Evolutionary conservation across 1,140 invertebrate species (phyloP).

Genomic region (honey bee (Apis mellifera)): DNA sequence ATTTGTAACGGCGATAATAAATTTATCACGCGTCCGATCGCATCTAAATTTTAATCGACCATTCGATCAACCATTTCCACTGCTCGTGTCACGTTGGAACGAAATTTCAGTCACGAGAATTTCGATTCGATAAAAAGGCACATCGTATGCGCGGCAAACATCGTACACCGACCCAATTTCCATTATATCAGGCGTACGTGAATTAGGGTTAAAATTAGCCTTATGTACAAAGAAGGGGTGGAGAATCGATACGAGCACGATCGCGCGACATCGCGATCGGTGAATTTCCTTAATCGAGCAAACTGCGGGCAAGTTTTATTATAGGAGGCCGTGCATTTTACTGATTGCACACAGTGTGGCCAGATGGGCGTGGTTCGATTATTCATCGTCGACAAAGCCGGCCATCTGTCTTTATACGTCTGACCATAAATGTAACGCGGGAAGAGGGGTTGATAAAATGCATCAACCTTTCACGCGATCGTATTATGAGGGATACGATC

Average conservation of each 20-base stretch:
- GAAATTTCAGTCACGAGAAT: conserved; percentile 38
- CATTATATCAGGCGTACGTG: neutral
- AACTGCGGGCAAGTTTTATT: conserved; percentile 32
- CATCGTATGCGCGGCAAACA: neutral
- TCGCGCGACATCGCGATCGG: neutral
- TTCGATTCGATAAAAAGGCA: conserved; percentile 50
- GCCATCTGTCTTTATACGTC: conserved; percentile 40
- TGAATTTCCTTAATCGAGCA: conserved; percentile 36
- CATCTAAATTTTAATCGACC: neutral
- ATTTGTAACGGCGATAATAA: no score
- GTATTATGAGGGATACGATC: neutral
- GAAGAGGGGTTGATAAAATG: conserved; percentile 4
- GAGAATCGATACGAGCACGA: conserved; percentile 27
- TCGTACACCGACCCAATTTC: neutral
- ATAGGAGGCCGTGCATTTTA: conserved; percentile 15
- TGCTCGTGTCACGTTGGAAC: neutral
- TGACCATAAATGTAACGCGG: conserved; percentile 11
- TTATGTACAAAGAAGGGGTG: neutral
- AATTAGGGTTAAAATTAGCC: conserved; percentile 34
- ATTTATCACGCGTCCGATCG: no score
- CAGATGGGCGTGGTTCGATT: conserved; percentile 33
- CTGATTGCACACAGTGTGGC: conserved; percentile 31
- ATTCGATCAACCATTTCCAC: neutral
- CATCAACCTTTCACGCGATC: conserved; percentile 5
- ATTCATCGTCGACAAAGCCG: conserved; percentile 8